phyloP scores from a whole-genome alignment of 2,888 invertebrate species.

The Amphipyra tragopoginis region DNA sequence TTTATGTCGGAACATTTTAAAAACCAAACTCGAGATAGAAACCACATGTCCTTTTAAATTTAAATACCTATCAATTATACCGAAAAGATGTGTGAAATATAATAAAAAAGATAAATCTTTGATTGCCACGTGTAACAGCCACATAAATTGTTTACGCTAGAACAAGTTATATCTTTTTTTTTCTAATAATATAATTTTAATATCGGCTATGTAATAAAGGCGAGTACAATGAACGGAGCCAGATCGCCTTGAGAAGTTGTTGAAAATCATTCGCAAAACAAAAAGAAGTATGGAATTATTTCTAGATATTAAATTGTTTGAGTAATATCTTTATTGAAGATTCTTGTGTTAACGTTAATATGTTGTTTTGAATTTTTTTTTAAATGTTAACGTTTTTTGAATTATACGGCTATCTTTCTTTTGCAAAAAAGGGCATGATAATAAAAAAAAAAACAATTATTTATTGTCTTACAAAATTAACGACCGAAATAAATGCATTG shows the following conservation, averaged over 20 bases:
- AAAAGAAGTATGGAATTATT: constrained; percentile 60
- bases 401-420: not conserved
- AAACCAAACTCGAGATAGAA: constrained; percentile 8
- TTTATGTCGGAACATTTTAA: not conserved
- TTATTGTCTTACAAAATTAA: not conserved
- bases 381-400: not conserved
- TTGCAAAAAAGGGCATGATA: not conserved
- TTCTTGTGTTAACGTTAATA: not conserved
- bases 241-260: constrained; percentile 83
- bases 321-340: constrained; percentile 11
- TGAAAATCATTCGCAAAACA: constrained; percentile 67
- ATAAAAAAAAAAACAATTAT: constrained; percentile 7
- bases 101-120: constrained; percentile 45
- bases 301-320: constrained; percentile 46
- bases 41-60: constrained; percentile 13
- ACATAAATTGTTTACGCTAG: constrained; percentile 56
- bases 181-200: constrained; percentile 64
- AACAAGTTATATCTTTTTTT: constrained; percentile 63
- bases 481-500: constrained; percentile 44
- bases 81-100: constrained; percentile 36
- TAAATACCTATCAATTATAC: constrained; percentile 23
- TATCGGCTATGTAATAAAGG: constrained; percentile 69
- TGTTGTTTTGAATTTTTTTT: constrained; percentile 8
- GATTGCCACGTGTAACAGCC: constrained; percentile 52
- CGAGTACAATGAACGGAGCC: constrained; percentile 84